Percentiles rank a stretch among this genome's conserved stretches.
These are phyloP conservation scores for Falco biarmicus DNA, from an alignment of 2,797 vertebrate genomes.

Conservation along the genomic window DNA sequence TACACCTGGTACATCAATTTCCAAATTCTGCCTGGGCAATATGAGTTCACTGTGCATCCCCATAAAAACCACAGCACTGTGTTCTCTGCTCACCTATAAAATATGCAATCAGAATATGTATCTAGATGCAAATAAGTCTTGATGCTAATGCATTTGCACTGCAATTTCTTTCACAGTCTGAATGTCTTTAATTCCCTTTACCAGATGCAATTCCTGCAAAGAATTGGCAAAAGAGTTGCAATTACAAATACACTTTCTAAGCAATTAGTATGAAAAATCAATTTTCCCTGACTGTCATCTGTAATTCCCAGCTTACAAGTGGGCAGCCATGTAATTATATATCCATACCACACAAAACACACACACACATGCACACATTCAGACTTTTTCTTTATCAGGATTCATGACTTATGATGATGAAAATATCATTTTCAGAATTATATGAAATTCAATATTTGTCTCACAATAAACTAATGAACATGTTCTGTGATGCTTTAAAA, in stretches of 20 bases:
- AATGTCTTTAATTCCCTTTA: slow-evolving; percentile 35
- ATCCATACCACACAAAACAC: not conserved
- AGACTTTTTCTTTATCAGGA: not conserved
- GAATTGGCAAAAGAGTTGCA: not conserved
- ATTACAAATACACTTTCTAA: not conserved
- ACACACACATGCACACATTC: not conserved
- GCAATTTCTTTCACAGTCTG: slow-evolving; percentile 22
- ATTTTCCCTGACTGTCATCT: not conserved
- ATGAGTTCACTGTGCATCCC: not conserved
- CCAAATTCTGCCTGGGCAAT: not conserved
- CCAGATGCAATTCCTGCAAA: slow-evolving; percentile 28
- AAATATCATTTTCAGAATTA: not conserved
- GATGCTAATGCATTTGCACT: not conserved
- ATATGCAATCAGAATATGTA: slow-evolving; percentile 3
- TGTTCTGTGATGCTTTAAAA: not conserved
- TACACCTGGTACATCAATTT: not conserved
- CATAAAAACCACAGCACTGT: not conserved
- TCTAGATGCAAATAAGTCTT: slow-evolving; percentile 32
- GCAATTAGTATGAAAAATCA: not conserved
- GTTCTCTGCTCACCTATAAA: slow-evolving; percentile 22
- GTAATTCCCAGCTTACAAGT: not conserved
- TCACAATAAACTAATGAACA: not conserved
- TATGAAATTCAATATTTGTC: not conserved
- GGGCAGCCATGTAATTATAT: not conserved
- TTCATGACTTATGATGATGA: not conserved